phyloP scores from a whole-genome alignment of 2,113 vertebrate genomes.

The human region GRCh38 chr13:78094001-78094500 shows the following conservation, averaged over 20 bases:
- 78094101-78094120: slow-evolving; percentile 69
- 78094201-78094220: slow-evolving; percentile 47
- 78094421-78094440: not conserved
- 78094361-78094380: not conserved
- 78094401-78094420: not conserved
- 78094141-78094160: slow-evolving; percentile 61
- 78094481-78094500: not conserved
- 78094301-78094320: not conserved
- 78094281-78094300: not conserved
- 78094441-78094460: not conserved
- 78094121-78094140: slow-evolving; percentile 77
- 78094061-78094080: slow-evolving; percentile 54
- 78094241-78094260: not conserved
- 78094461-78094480: not conserved
- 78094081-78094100: slow-evolving; percentile 58
- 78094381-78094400: not conserved
- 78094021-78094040: too few relatives aligned
- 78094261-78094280: slow-evolving; percentile 16
- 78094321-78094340: not conserved
- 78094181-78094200: slow-evolving; percentile 73
- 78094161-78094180: slow-evolving; percentile 72
- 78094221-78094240: not conserved
- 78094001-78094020: too few relatives aligned
- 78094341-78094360: not conserved
- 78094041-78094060: too few relatives aligned